A percentile compares a stretch with the other conserved stretches of the same genome.
Evolutionary conservation across 2,888 invertebrate species (phyloP).

Genomic region (Sminthurinus aureus): DNA sequence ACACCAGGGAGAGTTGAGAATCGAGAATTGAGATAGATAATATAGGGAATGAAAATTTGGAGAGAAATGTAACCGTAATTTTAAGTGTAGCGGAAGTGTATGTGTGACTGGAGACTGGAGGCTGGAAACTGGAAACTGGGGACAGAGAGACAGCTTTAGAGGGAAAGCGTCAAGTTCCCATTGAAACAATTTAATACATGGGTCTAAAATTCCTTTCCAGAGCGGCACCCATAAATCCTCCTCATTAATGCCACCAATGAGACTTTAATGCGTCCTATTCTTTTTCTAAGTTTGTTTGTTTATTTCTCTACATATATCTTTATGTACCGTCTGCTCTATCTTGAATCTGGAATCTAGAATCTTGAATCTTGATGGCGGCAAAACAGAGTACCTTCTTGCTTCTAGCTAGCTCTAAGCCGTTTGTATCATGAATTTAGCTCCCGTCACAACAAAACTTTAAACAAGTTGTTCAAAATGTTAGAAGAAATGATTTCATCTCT

Average conservation of each 20-base stretch:
- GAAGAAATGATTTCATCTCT: no score
- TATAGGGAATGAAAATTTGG: no score
- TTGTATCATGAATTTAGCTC: no score
- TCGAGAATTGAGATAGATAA: neutral
- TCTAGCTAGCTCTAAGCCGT: no score
- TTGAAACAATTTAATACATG: slow-evolving; percentile 7
- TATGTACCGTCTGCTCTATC: neutral
- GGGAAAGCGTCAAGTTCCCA: neutral
- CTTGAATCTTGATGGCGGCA: neutral
- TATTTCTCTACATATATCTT: neutral
- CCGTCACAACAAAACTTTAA: no score
- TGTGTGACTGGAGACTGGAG: neutral
- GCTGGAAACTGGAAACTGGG: neutral
- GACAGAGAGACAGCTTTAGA: no score
- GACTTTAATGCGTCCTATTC: slow-evolving; percentile 25
- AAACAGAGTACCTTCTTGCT: no score
- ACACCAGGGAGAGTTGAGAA: neutral
- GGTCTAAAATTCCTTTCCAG: neutral
- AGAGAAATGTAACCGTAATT: neutral
- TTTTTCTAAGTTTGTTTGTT: neutral
- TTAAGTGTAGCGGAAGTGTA: neutral
- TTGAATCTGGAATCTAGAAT: neutral
- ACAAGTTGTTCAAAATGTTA: no score
- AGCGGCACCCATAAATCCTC: slow-evolving; percentile 18
- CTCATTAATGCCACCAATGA: slow-evolving; percentile 32